Evolutionary conservation across 2,888 invertebrate genomes (phyloP).

Genomic region (Cantharis nigra): DNA sequence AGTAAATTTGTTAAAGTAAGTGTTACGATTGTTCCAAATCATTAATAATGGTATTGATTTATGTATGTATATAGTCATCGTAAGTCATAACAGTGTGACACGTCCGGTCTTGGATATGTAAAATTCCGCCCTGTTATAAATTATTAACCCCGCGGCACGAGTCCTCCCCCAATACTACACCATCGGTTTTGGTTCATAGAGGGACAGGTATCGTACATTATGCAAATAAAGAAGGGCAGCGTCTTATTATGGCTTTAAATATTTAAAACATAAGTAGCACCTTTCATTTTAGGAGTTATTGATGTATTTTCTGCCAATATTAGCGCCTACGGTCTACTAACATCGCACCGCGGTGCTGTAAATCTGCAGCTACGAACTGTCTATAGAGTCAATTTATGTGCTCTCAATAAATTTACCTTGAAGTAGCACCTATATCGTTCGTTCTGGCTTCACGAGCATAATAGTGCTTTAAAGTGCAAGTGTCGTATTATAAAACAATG

Average conservation of each 20-base stretch:
- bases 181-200: conserved; percentile 1
- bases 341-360: conserved; percentile 38
- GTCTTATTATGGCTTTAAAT: conserved; percentile 56
- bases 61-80: not conserved
- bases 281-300: conserved; percentile 47
- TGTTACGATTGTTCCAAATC: not conserved
- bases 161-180: conserved; percentile 17
- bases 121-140: conserved; percentile 22
- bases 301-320: conserved; percentile 32
- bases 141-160: conserved; percentile 22
- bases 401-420: conserved; percentile 43
- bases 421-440: not conserved
- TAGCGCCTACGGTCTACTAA: conserved; percentile 34
- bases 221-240: conserved; percentile 49
- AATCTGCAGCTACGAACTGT: conserved; percentile 42
- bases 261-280: conserved; percentile 57
- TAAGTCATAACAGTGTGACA: conserved; percentile 26
- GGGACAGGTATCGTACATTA: conserved; percentile 53
- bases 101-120: conserved; percentile 12
- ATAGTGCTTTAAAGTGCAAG: conserved; percentile 18
- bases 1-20: not conserved
- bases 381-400: conserved; percentile 40
- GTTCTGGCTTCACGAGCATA: conserved; percentile 8
- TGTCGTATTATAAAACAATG: conserved; percentile 18
- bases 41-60: conserved; percentile 11